These are phyloP conservation scores for Aproaerema taeniolella DNA, from an alignment of 2,888 invertebrate genomes.

Conservation along the genomic window DNA sequence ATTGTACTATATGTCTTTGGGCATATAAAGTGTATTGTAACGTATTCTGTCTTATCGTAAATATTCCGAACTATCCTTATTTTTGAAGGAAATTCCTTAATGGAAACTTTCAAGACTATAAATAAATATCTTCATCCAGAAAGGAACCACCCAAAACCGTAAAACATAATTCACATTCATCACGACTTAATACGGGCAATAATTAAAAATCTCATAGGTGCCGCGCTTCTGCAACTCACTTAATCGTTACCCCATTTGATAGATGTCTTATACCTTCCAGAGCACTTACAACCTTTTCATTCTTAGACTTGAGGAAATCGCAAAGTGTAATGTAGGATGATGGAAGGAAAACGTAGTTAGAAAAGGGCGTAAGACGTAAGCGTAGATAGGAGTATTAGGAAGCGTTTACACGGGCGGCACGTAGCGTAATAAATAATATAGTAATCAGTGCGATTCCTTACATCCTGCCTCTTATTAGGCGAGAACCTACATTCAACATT, in stretches of 20 bases:
- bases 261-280: conserved; percentile 44
- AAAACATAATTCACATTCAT: conserved; percentile 38
- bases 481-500: conserved; percentile 74
- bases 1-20: no score
- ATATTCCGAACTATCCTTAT: no score
- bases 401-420: conserved; percentile 75
- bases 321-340: conserved; percentile 7
- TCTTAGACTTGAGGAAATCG: conserved; percentile 17
- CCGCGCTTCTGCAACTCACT: conserved; percentile 53
- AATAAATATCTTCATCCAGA: no score
- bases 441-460: conserved; percentile 77
- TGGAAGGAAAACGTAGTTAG: conserved; percentile 24
- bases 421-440: conserved; percentile 76
- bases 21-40: no score
- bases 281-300: conserved; percentile 43
- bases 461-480: conserved; percentile 75
- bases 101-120: no score
- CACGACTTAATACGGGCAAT: conserved; percentile 57
- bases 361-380: conserved; percentile 52
- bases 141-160: no score
- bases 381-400: conserved; percentile 66
- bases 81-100: no score
- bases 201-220: conserved; percentile 68
- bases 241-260: conserved; percentile 67
- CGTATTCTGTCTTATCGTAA: no score